These are phyloP conservation scores for Aphrocallistes beatrix DNA, from an alignment of 37 sponge, comb jelly and placozoan species.

Conservation along the genomic window DNA sequence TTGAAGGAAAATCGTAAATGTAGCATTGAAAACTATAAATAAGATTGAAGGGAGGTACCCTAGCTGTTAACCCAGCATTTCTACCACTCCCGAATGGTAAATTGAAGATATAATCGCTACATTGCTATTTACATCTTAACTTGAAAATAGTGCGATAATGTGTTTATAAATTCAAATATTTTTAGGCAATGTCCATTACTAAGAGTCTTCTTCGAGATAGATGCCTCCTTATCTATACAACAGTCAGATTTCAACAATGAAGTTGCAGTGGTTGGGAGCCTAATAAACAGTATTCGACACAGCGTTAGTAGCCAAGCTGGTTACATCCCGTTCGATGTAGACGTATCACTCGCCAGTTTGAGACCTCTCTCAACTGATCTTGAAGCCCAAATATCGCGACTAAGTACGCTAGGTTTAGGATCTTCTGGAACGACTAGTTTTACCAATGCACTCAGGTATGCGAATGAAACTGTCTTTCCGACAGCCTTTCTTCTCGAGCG, in stretches of 20 bases:
- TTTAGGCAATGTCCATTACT: neutral
- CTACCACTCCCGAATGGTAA: too few relatives aligned
- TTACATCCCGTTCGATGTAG: neutral
- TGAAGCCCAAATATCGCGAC: neutral
- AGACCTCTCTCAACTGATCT: neutral
- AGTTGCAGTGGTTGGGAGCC: neutral
- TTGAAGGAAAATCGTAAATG: too few relatives aligned
- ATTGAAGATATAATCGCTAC: too few relatives aligned
- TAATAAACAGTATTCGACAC: neutral
- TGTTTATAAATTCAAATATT: neutral
- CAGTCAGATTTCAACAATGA: neutral
- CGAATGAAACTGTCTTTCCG: neutral
- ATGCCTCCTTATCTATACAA: neutral
- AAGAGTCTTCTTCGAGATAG: neutral
- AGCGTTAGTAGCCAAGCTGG: neutral
- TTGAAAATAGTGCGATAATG: too few relatives aligned
- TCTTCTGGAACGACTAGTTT: neutral
- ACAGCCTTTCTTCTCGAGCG: neutral
- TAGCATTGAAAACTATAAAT: too few relatives aligned
- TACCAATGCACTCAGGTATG: constrained; percentile 5
- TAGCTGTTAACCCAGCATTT: too few relatives aligned
- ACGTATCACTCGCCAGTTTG: neutral
- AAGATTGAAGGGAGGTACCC: too few relatives aligned
- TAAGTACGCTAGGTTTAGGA: neutral
- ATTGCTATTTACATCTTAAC: too few relatives aligned